Conservation (phyloP, 2,888 invertebrate genomes). For the Drosophila diplacantha region DNA sequence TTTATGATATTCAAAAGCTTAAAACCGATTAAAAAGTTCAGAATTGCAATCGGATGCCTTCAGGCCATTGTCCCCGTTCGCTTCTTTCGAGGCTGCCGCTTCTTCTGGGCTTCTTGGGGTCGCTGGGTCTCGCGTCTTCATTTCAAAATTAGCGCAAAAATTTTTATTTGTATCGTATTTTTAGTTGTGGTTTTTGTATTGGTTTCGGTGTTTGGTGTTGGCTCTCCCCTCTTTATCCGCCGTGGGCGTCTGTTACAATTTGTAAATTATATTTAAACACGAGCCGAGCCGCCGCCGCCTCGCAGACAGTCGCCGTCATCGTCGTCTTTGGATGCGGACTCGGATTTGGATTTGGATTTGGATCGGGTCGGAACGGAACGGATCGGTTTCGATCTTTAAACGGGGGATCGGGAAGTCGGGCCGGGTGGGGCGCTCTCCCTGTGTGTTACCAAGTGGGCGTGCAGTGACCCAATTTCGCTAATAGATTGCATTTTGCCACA, state of each 20-base stretch:
- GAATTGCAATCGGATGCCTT: background rate
- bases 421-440: conserved; percentile 28
- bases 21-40: background rate
- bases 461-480: conserved; percentile 69
- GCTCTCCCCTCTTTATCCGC: conserved; percentile 27
- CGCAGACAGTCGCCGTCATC: conserved; percentile 22
- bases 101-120: conserved; percentile 8
- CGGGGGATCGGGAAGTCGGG: conserved; percentile 1
- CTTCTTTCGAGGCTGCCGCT: background rate
- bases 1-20: background rate
- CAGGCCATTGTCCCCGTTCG: conserved; percentile 4
- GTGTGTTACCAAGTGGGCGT: conserved; percentile 63
- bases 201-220: conserved; percentile 38
- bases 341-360: conserved; percentile 21
- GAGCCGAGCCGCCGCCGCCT: conserved; percentile 36
- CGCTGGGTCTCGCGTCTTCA: conserved; percentile 31
- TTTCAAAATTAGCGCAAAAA: conserved; percentile 40
- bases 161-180: conserved; percentile 51
- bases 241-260: conserved; percentile 46
- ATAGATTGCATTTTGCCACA: conserved; percentile 66
- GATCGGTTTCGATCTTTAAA: conserved; percentile 37
- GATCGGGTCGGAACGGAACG: conserved; percentile 30
- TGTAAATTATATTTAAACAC: conserved; percentile 67
- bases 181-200: conserved; percentile 52
- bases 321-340: conserved; percentile 21